Conservation (phyloP, 2,888 invertebrate species). For the Agrotis segetum region DNA sequence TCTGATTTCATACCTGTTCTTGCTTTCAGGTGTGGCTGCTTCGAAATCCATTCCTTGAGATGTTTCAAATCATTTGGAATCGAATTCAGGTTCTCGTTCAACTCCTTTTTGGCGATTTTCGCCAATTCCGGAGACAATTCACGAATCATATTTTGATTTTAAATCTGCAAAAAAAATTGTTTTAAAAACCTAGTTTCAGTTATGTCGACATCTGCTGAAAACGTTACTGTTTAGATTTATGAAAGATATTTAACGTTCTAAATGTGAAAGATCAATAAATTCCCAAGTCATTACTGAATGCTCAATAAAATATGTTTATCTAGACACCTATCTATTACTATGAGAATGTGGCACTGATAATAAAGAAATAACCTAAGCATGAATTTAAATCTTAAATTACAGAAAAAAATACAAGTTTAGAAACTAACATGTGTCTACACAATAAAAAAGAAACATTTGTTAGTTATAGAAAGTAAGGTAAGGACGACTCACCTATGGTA, state of each 20-base stretch:
- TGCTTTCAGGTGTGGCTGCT: conserved; percentile 89
- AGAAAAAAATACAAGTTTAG: not conserved
- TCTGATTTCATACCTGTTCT: conserved; percentile 85
- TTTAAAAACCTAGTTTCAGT: not conserved
- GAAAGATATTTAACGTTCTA: too few species aligned
- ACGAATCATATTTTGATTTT: conserved; percentile 75
- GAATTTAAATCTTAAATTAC: not conserved
- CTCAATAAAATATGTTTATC: conserved; percentile 9
- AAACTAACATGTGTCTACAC: not conserved
- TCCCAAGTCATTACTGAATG: not conserved
- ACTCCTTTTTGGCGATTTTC: conserved; percentile 84
- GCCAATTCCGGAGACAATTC: conserved; percentile 85
- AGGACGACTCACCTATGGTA: conserved; percentile 62
- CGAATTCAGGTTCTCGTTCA: conserved; percentile 87
- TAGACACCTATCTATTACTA: conserved; percentile 1
- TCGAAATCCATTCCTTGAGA: conserved; percentile 89
- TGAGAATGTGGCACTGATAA: not conserved
- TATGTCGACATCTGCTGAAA: not conserved
- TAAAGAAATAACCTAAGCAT: not conserved
- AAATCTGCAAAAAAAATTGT: conserved; percentile 8
- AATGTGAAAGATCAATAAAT: not conserved
- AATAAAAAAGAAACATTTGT: conserved; percentile 17
- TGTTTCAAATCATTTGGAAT: conserved; percentile 81
- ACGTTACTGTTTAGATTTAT: not conserved
- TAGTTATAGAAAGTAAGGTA: conserved; percentile 14